Evolutionary conservation across 1,140 invertebrate genomes (phyloP), one percentile per base, ranked within the genome.

Genomic region (Polypedilum vanderplanki): DNA sequence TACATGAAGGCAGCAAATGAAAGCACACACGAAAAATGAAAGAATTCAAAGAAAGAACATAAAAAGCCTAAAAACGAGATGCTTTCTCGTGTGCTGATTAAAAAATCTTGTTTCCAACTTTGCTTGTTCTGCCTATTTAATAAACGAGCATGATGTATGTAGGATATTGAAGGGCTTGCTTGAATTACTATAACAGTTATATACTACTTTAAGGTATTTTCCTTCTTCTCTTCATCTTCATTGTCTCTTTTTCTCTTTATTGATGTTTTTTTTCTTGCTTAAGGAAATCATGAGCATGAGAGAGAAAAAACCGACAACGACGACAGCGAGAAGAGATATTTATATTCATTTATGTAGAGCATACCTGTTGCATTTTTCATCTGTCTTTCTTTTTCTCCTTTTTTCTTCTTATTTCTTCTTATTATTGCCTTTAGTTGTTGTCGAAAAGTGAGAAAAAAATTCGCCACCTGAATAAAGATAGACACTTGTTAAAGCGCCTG

Each of bases 81-180:
- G 18, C n/a, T 18, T 18, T 70, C 20, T 70, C 65, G 65, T 70
- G 65, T 18, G 65, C 65, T 70, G 65, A 70, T 70, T 70, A 70
- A 70, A 57, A 70, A 70, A 70, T 20, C 17, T 70, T 10, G 17
- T 70, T 20, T 70, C n/a, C n/a, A 4, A n/a, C 46, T 57, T 57
- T n/a, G 4, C 12, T n/a, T 15, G 46, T n/a, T 57, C 12, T 57
- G 7, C 15, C 0, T 57, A 57, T 33, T 33, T 1, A 3, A 33
- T 5, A 33, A 33, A 33, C 5, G 24, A 33, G 24, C 24, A 33
- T 33, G 24, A 33, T 57, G 46, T 57, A 57, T 57, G 12, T 57
- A 57, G 46, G 46, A 57, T 57, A 57, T 57, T 57, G 46, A 57
- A 57, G 46, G 46, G 46, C 46, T 57, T 57, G 10, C 46, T 57